Evolutionary conservation across 2,113 vertebrate genomes (phyloP), one percentile per base, ranked within the genome.

Genomic region (Grammomys surdaster): DNA sequence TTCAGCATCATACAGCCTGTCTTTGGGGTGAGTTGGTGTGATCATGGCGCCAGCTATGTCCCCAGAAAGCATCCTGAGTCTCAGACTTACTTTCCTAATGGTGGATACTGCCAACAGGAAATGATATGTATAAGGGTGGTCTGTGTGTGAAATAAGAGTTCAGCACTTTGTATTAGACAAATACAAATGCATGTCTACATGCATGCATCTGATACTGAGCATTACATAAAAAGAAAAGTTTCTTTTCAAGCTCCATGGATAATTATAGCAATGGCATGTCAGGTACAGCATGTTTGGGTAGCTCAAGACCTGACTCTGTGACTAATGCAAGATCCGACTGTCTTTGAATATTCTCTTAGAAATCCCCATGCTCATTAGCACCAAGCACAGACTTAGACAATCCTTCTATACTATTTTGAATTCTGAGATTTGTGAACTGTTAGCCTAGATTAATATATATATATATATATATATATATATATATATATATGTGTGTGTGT

Each of bases 111-210:
- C 46, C 56, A 96, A 43, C 4, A 70, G 54, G 22, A 87, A 88
- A 7, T 48, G 22, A 58, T 24, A 40, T 77, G 46, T 22, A 3
- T 81, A 67, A 72, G 3, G 63, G 40, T 90, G 75, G 58, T 88
- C 31, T 69, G 4, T 31, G 20, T 63, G 78, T 54, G 28, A 12
- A 78, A 65, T 80, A 36, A 88, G 81, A 90, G 48, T 43, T 88
- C 40, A 90, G 51, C 24, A 75, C 84, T 95, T 95, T 46, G 43
- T 51, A 87, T 78, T 81, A 73, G 36, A 86, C 54, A n/a, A n/a
- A n/a, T n/a, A n/a, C n/a, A n/a, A n/a, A n/a, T n/a, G n/a, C n/a
- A n/a, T 77, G 67, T 54, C 28, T 78, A 75, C 63, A 63, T 17
- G 26, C 88, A 58, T 60, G n/a, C 70, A 65, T 73, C 89, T 51